Evolutionary conservation across 1,140 invertebrate species (phyloP).

Genomic region (Drosophila truncata): DNA sequence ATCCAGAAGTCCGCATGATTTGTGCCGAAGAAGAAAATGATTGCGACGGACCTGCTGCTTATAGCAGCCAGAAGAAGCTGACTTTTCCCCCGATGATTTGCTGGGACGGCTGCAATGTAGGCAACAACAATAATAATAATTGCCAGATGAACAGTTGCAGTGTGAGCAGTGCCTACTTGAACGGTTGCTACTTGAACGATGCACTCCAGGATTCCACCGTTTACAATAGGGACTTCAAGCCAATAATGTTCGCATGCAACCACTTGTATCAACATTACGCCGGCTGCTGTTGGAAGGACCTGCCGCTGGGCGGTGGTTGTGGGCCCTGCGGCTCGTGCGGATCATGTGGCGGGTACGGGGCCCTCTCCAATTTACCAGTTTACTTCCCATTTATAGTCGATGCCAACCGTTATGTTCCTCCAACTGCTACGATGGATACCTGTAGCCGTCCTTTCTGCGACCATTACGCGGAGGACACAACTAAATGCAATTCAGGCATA

Average conservation of each 20-base stretch:
- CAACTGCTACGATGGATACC: neutral
- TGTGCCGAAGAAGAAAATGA: neutral
- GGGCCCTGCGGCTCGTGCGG: neutral
- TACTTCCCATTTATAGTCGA: neutral
- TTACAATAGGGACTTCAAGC: conserved; percentile 45
- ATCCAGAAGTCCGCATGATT: neutral
- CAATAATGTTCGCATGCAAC: conserved; percentile 7
- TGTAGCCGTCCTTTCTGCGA: neutral
- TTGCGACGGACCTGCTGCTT: neutral
- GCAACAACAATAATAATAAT: neutral
- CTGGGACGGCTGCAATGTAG: neutral
- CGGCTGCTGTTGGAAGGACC: conserved; percentile 1
- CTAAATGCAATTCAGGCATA: neutral
- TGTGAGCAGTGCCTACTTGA: neutral
- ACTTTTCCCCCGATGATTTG: neutral
- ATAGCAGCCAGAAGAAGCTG: neutral
- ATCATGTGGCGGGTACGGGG: neutral
- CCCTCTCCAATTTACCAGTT: neutral
- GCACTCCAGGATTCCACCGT: conserved; percentile 31
- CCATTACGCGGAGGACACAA: neutral
- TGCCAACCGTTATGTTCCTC: neutral
- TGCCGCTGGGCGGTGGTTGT: conserved; percentile 7
- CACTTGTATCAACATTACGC: conserved; percentile 6
- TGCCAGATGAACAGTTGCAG: no score
- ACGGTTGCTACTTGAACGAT: conserved; percentile 1